Base-by-base conservation (phyloP, 2,888 invertebrate species). In the Omphaloscelis lunosa region DNA sequence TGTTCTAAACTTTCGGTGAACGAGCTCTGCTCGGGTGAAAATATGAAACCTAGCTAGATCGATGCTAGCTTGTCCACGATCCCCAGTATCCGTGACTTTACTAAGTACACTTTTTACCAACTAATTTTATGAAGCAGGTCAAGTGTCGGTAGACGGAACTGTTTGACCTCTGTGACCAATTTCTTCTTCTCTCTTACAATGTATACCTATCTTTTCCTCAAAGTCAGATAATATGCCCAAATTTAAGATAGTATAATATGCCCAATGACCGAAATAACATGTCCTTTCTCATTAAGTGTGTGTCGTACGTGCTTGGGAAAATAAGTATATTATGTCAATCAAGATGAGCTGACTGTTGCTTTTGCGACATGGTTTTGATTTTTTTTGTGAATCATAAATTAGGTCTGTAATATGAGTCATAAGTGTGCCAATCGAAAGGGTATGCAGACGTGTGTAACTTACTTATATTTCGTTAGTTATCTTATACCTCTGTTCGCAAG, bases 251-350 rank as follows among this genome's bases (percentile, higher is more conserved):
- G 17, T 45, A 75, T 51, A 41, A 53, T 51, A 29, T 45, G 34
- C 15, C 17, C 17, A 34, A 27, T 63, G 51, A 34, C 70, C 8
- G 20, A 29, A 53, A 27, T 11, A 12, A 63, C 27, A 17, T 63
- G 58, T 59, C 59, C 29, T 48, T 45, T 81, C 45, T 68, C 17
- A 61, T 53, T 11, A 67, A 51, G 45, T 78, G 34, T 34, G 23
- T 45, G 41, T n/a, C 2, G 29, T 59, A 72, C 77, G 82, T 81
- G 68, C 72, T 56, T 62, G 29, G 51, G 23, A 8, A 20, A 39
- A 11, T 12, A 23, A 34, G 29, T 27, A 6, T 61, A 39, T 39
- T 39, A 23, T 48, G 20, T 15, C 11, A 45, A 58, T 9, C 15
- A 23, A 45, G 23, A 27, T 53, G 4, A 20, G 1, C 9, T 45